Evolutionary conservation across 2,113 vertebrate genomes (phyloP), one percentile per base, ranked within the genome.

Genomic region (Cololabis saira): DNA sequence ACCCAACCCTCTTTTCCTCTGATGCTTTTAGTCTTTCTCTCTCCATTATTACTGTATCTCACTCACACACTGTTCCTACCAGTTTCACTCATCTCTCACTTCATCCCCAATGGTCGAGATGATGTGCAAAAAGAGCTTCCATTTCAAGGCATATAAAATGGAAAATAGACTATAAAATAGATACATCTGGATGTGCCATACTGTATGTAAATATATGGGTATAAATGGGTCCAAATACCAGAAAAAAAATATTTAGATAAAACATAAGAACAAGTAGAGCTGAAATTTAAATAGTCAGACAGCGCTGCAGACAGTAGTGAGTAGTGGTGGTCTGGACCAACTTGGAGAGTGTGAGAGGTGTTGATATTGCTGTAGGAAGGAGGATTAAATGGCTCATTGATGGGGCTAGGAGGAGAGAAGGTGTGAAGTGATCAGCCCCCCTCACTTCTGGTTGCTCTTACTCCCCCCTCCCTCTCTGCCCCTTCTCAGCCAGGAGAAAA

Each of bases 351-450:
- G 88, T 84, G 76, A 73, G 84, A 87, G 88, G 91, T 67, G 89
- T 91, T 94, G 92, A 92, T 90, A 87, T 45, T 83, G 93, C 93
- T 90, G 91, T 91, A 93, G 90, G 90, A 87, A 88, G 91, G 90
- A 93, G 92, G 92, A 95, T 97, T 95, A 97, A 96, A 96, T 80
- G 94, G 93, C 92, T 97, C 95, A 96, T 96, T 96, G 94, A 95
- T 93, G 93, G 93, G 80, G 93, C 90, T 88, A 92, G 93, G 74
- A 80, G 93, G 92, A 92, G 94, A 91, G 92, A 93, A 94, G 93
- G 94, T 93, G 93, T 90, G 93, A 93, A 93, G 94, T 87, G 93
- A 93, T 92, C 91, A 90, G 80, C 88, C 92, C 91, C 65, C 54
- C 83, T 73, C 74, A 50, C 60, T 55, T 67, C 53, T 22, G 22